Conservation (phyloP, 2,113 vertebrate genomes). For the Hystrix cristata region DNA sequence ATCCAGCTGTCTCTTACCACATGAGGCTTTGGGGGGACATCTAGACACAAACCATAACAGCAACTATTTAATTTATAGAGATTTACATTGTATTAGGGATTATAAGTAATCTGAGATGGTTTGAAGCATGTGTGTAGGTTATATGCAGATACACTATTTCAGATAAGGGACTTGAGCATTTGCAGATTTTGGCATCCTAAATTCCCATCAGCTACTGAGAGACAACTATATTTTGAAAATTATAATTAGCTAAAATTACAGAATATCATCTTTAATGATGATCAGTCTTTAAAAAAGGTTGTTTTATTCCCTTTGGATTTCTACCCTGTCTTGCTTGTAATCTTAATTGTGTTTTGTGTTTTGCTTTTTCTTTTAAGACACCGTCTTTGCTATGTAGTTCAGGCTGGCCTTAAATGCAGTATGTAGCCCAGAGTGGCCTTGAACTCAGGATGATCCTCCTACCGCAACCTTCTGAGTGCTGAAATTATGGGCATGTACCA, state of each 20-base stretch:
- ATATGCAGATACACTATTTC: not conserved
- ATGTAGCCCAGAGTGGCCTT: not conserved
- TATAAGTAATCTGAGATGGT: not conserved
- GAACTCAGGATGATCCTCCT: not conserved
- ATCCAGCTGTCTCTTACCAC: no score
- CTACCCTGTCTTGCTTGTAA: not conserved
- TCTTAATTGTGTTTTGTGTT: not conserved
- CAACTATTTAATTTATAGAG: not conserved
- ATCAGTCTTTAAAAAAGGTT: not conserved
- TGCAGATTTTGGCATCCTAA: not conserved
- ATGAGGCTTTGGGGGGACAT: no score
- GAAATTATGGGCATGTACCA: not conserved
- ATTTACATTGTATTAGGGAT: not conserved
- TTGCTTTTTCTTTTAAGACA: not conserved
- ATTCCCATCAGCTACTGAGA: not conserved
- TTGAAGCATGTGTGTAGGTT: not conserved
- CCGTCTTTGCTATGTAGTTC: not conserved
- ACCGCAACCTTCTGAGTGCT: not conserved
- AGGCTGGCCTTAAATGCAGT: not conserved
- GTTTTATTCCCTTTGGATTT: constrained; percentile 24
- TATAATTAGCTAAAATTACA: not conserved
- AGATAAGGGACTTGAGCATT: not conserved
- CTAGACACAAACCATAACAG: no score
- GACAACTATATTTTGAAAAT: not conserved
- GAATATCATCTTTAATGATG: not conserved